A percentile compares a stretch with the other conserved stretches of the same genome.
Evolutionary conservation across 2,797 vertebrate species (phyloP).

Genomic region (Xiphorhynchus erythropygius): DNA sequence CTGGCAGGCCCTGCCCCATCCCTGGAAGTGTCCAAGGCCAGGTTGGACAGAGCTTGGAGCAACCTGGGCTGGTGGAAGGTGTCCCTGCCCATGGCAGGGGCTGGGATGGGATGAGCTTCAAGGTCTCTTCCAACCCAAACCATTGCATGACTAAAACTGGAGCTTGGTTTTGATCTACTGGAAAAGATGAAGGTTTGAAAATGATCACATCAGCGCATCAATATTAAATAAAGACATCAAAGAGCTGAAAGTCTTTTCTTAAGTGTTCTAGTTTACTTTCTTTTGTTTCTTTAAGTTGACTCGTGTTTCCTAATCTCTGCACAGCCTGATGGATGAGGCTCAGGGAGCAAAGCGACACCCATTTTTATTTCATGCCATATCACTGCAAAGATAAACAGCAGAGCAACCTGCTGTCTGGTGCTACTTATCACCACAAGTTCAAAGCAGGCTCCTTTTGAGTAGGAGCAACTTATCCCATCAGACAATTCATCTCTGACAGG

Average conservation of each 20-base stretch:
- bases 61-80: background rate
- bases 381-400: background rate
- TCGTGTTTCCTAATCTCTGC: background rate
- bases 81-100: background rate
- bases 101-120: background rate
- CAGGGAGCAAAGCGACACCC: background rate
- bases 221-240: background rate
- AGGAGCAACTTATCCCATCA: conserved; percentile 15
- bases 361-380: background rate
- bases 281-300: background rate
- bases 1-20: no score
- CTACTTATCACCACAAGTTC: background rate
- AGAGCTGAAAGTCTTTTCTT: background rate
- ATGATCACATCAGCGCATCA: background rate
- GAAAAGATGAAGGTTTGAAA: background rate
- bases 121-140: background rate
- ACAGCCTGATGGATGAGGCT: background rate
- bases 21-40: background rate
- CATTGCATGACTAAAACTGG: background rate
- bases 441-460: background rate
- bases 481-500: conserved; percentile 64
- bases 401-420: background rate
- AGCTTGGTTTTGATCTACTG: background rate
- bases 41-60: background rate
- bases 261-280: background rate